These are phyloP conservation scores for Mormyrus proboscirostris DNA, from an alignment of 2,797 vertebrate genomes.

Conservation along the genomic window DNA sequence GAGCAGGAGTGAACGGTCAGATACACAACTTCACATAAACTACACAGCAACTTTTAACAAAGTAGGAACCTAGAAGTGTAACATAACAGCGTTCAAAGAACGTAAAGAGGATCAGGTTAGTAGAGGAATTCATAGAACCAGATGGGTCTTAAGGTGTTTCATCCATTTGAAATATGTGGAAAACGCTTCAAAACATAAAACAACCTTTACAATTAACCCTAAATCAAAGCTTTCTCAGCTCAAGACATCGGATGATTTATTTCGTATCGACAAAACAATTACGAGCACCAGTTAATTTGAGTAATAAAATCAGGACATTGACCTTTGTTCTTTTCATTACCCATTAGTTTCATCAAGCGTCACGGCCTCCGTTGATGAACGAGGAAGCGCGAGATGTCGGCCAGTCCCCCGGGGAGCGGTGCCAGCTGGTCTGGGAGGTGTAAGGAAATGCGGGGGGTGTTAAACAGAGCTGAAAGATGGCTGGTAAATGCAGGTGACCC, in stretches of 20 bases:
- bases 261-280: conserved; percentile 11
- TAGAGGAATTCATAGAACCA: not conserved
- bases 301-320: not conserved
- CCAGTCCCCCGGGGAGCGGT: not conserved
- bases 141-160: not conserved
- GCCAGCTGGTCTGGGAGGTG: not conserved
- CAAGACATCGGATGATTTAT: not conserved
- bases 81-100: not conserved
- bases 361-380: not conserved
- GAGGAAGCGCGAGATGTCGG: not conserved
- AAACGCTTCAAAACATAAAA: not conserved
- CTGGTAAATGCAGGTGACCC: conserved; percentile 1
- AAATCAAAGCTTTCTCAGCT: not conserved
- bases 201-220: not conserved
- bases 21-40: not conserved
- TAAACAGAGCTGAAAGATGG: conserved; percentile 3
- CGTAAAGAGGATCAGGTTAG: not conserved
- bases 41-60: not conserved
- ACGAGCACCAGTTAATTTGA: not conserved
- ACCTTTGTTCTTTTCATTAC: conserved; percentile 1
- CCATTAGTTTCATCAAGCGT: not conserved
- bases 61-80: not conserved
- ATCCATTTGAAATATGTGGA: not conserved
- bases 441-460: not conserved
- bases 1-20: not conserved